These are phyloP conservation scores for Eulemur macaco DNA, from an alignment of 2,113 vertebrate genomes.

Conservation along the genomic window DNA sequence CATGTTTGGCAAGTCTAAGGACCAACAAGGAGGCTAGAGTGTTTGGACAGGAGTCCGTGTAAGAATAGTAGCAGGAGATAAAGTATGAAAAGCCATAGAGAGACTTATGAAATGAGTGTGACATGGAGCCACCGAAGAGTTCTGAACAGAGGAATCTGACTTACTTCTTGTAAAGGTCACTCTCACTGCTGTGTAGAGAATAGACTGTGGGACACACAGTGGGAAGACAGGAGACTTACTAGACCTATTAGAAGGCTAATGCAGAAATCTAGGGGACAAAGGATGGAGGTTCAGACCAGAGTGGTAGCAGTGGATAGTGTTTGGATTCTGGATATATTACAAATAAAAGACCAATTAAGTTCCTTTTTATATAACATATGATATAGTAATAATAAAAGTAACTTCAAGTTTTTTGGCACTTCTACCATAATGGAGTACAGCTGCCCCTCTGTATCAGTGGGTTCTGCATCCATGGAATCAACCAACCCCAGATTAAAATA, in stretches of 20 bases:
- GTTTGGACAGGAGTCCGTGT: neutral
- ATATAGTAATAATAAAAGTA: neutral
- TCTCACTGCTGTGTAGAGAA: neutral
- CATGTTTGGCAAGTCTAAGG: neutral
- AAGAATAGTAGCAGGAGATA: neutral
- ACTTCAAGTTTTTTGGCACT: neutral
- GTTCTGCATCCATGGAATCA: neutral
- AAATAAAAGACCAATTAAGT: neutral
- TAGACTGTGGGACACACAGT: fast-evolving
- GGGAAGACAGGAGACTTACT: neutral
- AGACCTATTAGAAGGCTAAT: neutral
- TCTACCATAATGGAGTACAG: neutral
- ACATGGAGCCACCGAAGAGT: neutral
- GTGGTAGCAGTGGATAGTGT: neutral
- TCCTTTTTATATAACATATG: neutral
- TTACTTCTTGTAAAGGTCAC: neutral
- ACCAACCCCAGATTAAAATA: neutral
- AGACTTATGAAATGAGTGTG: neutral
- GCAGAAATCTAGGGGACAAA: neutral
- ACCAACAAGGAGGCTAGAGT: neutral
- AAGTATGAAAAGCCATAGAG: neutral
- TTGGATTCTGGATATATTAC: neutral
- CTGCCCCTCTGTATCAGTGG: neutral
- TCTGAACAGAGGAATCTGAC: neutral
- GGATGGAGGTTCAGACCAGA: neutral